phyloP scores from a whole-genome alignment of 2,113 vertebrate species.

The Hippocampus comes region DNA sequence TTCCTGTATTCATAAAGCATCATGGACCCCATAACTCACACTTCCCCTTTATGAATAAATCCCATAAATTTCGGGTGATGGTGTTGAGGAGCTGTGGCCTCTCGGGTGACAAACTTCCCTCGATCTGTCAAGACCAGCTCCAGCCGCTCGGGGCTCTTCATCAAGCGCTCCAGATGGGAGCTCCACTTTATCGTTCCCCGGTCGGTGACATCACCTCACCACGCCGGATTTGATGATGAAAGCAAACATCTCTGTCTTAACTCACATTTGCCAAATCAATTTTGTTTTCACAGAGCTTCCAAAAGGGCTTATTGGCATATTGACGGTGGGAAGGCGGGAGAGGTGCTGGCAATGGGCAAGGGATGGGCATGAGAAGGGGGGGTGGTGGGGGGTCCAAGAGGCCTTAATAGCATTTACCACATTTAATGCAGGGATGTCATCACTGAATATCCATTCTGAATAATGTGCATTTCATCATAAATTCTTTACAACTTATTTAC shows the following conservation, averaged over 20 bases:
- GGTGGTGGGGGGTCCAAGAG: slow-evolving; percentile 17
- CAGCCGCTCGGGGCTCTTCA: slow-evolving; percentile 86
- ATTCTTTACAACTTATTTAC: slow-evolving; percentile 96
- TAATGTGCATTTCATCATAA: slow-evolving; percentile 98
- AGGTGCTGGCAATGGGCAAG: slow-evolving; percentile 25
- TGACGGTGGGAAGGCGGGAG: slow-evolving; percentile 80
- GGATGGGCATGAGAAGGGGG: slow-evolving; percentile 26
- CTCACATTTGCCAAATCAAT: slow-evolving; percentile 99
- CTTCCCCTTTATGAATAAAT: slow-evolving; percentile 93
- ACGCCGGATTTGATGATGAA: slow-evolving; percentile 97
- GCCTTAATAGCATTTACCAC: slow-evolving; percentile 92
- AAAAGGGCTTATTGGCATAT: slow-evolving; percentile 92
- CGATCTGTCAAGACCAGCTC: slow-evolving; percentile 81
- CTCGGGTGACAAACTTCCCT: slow-evolving; percentile 90
- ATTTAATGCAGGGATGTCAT: slow-evolving; percentile 98
- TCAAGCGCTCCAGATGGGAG: slow-evolving; percentile 92
- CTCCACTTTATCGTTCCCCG: slow-evolving; percentile 92
- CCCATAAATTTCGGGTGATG: slow-evolving; percentile 94
- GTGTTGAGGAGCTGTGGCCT: slow-evolving; percentile 89
- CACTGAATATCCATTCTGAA: slow-evolving; percentile 88
- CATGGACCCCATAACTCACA: slow-evolving; percentile 60
- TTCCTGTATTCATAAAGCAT: slow-evolving; percentile 73
- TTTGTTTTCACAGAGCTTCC: slow-evolving; percentile 93
- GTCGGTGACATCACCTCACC: slow-evolving; percentile 97
- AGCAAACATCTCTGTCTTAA: slow-evolving; percentile 99